These are phyloP conservation scores for Oceanodroma tethys DNA, from an alignment of 2,113 vertebrate genomes.

Conservation along the genomic window DNA sequence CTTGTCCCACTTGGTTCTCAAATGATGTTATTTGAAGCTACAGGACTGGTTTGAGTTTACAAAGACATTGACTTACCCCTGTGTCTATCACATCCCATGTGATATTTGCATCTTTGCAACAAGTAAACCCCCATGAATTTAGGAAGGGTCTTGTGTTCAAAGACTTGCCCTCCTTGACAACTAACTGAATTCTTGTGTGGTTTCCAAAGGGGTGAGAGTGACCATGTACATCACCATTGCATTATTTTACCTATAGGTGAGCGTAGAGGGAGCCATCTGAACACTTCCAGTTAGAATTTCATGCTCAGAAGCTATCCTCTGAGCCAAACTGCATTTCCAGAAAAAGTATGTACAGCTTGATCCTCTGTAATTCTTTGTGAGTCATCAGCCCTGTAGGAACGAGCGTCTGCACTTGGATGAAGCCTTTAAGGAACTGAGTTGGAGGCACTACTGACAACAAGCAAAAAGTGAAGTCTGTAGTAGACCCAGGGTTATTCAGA, in stretches of 20 bases:
- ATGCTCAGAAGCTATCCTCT: background rate
- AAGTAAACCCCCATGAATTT: background rate
- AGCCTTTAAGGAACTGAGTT: background rate
- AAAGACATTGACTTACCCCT: background rate
- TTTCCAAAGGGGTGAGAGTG: background rate
- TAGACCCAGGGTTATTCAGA: background rate
- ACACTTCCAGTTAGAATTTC: background rate
- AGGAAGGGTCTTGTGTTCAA: background rate
- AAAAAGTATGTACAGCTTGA: background rate
- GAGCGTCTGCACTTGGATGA: background rate
- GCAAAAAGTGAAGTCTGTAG: background rate
- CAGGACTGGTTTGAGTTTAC: background rate
- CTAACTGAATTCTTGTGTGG: background rate
- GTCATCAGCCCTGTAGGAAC: background rate
- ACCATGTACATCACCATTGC: background rate
- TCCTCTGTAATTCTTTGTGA: constrained; percentile 12
- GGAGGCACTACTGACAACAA: background rate
- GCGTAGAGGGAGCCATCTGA: background rate
- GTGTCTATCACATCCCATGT: background rate
- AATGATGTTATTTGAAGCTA: background rate
- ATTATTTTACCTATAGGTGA: background rate
- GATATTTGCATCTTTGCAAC: background rate
- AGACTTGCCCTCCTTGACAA: background rate
- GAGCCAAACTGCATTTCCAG: background rate
- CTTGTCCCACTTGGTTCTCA: background rate